phyloP scores from a whole-genome alignment of 2,113 vertebrate species.

The Ciconia stormi region DNA sequence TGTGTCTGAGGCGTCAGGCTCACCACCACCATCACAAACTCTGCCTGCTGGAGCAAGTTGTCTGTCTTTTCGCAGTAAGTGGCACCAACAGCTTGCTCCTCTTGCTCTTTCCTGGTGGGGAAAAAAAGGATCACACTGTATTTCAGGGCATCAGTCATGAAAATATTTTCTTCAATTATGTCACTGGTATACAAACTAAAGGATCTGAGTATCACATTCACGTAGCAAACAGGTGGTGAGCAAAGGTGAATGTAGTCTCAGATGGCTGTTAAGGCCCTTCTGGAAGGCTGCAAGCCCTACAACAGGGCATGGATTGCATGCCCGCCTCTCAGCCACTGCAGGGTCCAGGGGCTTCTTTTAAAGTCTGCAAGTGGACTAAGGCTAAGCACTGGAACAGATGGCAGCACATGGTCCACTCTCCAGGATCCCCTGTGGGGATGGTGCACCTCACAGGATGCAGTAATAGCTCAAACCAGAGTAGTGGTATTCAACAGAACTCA shows the following conservation, averaged over 20 bases:
- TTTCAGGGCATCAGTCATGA: not conserved
- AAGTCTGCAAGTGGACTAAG: not conserved
- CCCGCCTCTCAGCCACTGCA: not conserved
- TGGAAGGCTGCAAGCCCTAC: not conserved
- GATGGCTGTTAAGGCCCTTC: not conserved
- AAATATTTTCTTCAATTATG: not conserved
- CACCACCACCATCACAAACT: constrained; percentile 73
- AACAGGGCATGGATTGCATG: not conserved
- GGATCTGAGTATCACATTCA: not conserved
- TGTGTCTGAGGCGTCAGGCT: constrained; percentile 69
- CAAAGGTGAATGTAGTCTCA: not conserved
- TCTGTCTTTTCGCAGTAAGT: constrained; percentile 68
- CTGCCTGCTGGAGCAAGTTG: constrained; percentile 70
- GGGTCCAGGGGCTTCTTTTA: not conserved
- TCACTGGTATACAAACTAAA: not conserved
- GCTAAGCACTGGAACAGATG: not conserved
- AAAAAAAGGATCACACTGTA: not conserved
- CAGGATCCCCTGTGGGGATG: not conserved
- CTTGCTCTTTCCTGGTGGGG: constrained; percentile 60
- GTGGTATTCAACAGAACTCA: not conserved
- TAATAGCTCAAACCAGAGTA: not conserved
- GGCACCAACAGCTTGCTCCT: constrained; percentile 67
- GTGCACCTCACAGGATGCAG: not conserved
- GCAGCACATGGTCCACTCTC: not conserved
- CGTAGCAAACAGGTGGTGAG: not conserved